Evolutionary conservation across 2,113 vertebrate genomes (phyloP).

Genomic region (Uria lomvia): DNA sequence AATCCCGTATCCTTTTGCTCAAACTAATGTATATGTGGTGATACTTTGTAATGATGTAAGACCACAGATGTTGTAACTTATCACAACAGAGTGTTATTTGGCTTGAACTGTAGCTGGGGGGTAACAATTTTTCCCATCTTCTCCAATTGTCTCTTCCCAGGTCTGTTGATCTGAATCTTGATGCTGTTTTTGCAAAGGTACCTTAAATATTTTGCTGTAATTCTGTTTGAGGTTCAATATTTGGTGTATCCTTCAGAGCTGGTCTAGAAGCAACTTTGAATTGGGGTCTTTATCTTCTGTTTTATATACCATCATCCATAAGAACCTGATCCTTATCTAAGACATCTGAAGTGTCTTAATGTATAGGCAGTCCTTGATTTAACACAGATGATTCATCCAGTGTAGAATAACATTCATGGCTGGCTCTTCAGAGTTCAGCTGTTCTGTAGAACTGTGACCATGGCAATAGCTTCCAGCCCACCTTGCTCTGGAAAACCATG

Average conservation of each 20-base stretch:
- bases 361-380: not conserved
- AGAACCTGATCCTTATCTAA: not conserved
- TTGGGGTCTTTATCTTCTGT: not conserved
- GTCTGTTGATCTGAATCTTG: not conserved
- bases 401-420: not conserved
- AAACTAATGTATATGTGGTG: not conserved
- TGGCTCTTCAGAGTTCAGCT: not conserved
- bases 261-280: not conserved
- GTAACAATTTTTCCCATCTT: not conserved
- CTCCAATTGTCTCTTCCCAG: fast-evolving
- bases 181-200: not conserved
- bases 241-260: not conserved
- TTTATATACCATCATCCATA: not conserved
- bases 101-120: not conserved
- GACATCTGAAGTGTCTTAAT: not conserved
- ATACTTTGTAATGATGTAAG: not conserved
- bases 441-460: not conserved
- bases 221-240: not conserved
- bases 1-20: not conserved
- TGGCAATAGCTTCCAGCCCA: not conserved
- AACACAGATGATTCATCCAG: not conserved
- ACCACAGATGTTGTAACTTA: not conserved
- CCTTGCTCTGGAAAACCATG: not conserved
- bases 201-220: not conserved
- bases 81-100: not conserved